phyloP scores from a whole-genome alignment of 2,888 invertebrate genomes.

The Drosophila cognata region DNA sequence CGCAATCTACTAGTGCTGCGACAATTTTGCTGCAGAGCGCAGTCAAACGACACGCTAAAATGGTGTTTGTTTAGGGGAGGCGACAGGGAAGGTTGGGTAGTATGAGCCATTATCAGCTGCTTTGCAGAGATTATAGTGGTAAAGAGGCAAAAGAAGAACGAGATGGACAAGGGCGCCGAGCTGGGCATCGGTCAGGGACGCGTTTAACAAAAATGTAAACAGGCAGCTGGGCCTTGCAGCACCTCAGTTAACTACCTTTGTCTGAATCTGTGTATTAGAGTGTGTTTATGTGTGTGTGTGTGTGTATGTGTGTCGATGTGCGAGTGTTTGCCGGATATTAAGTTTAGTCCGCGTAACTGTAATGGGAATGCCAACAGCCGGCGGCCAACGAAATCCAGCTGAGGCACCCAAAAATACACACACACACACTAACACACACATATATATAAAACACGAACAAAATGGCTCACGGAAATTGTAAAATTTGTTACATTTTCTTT shows the following conservation, averaged over 20 bases:
- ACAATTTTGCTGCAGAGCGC: constrained; percentile 48
- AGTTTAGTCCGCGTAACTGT: constrained; percentile 70
- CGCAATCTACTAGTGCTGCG: constrained; percentile 46
- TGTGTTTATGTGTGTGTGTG: constrained; percentile 4
- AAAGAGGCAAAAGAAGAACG: background rate
- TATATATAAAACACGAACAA: constrained; percentile 3
- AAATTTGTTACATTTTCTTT: constrained; percentile 71
- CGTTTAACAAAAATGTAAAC: constrained; percentile 73
- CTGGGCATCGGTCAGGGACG: constrained; percentile 65
- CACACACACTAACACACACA: constrained; percentile 10
- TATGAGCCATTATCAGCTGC: constrained; percentile 73
- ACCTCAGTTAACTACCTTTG: constrained; percentile 45
- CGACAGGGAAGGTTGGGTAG: constrained; percentile 10
- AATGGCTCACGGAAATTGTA: constrained; percentile 71
- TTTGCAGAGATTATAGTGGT: constrained; percentile 62
- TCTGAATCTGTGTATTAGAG: background rate
- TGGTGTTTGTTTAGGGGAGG: constrained; percentile 32
- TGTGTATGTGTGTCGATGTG: constrained; percentile 13
- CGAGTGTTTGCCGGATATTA: constrained; percentile 67
- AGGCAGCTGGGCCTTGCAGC: constrained; percentile 35
- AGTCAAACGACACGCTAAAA: constrained; percentile 55
- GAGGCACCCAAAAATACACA: constrained; percentile 15
- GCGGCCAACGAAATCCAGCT: constrained; percentile 51
- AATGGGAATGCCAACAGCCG: constrained; percentile 72
- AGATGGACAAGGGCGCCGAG: constrained; percentile 5